phyloP scores from a whole-genome alignment of 2,113 vertebrate species.

The Syngnathus scovelli region DNA sequence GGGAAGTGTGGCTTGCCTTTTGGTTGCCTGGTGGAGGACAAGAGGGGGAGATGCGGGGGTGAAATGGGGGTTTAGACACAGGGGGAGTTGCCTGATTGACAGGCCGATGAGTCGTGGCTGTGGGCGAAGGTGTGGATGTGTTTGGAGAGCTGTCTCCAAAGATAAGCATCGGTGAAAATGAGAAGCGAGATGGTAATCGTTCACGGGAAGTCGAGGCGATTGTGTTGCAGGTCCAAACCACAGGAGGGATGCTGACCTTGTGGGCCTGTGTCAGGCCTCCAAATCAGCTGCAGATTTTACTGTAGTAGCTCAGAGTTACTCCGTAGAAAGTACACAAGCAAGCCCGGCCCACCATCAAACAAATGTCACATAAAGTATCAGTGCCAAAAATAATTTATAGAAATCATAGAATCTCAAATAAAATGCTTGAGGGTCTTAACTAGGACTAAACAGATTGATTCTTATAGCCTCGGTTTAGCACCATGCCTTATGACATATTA shows the following conservation, averaged over 20 bases:
- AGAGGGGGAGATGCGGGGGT: neutral
- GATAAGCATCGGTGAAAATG: conserved; percentile 70
- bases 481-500: too few species aligned
- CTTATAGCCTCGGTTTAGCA: too few species aligned
- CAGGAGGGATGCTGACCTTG: conserved; percentile 73
- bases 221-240: conserved; percentile 66
- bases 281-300: conserved; percentile 32
- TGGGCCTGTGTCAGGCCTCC: conserved; percentile 25
- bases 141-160: conserved; percentile 52
- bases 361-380: too few species aligned
- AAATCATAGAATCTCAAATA: too few species aligned
- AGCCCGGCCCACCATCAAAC: too few species aligned
- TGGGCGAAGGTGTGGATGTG: conserved; percentile 55
- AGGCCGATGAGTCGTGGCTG: conserved; percentile 45
- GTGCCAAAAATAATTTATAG: too few species aligned
- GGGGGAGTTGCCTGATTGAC: conserved; percentile 59
- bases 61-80: conserved; percentile 25
- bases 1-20: conserved; percentile 34
- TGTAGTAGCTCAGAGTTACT: conserved; percentile 3
- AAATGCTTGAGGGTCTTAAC: too few species aligned
- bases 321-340: neutral
- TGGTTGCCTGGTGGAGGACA: conserved; percentile 29
- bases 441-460: too few species aligned
- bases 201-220: conserved; percentile 70
- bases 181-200: conserved; percentile 70